phyloP scores from a whole-genome alignment of 2,888 invertebrate genomes.

The Chalcis sispes region DNA sequence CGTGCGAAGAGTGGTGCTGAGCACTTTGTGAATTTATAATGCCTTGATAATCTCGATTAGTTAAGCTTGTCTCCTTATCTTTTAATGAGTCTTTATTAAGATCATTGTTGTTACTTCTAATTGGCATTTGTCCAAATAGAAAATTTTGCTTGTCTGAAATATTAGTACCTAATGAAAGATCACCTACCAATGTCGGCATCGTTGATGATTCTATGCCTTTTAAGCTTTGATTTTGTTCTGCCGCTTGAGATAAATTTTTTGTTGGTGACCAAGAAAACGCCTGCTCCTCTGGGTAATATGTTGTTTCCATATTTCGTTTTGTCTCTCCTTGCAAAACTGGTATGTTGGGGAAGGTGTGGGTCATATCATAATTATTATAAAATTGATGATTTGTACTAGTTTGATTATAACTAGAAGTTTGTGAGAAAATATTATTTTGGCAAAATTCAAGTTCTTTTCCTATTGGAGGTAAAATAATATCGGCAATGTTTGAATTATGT shows the following conservation, averaged over 20 bases:
- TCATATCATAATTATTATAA: constrained; percentile 73
- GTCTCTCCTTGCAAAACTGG: constrained; percentile 69
- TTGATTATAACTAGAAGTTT: constrained; percentile 72
- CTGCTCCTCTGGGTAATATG: constrained; percentile 75
- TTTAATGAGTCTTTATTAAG: constrained; percentile 67
- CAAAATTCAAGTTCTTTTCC: constrained; percentile 75
- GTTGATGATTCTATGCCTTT: constrained; percentile 76
- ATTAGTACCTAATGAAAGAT: constrained; percentile 78
- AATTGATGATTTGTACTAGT: constrained; percentile 70
- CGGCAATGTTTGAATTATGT: constrained; percentile 72
- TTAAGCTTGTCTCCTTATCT: constrained; percentile 67
- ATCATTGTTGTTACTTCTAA: constrained; percentile 60
- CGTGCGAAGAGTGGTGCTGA: constrained; percentile 71
- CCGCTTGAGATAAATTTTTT: constrained; percentile 75
- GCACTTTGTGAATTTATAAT: constrained; percentile 72
- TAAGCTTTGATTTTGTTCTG: constrained; percentile 69
- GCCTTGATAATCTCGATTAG: constrained; percentile 68
- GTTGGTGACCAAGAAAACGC: constrained; percentile 80
- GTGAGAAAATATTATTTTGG: constrained; percentile 73
- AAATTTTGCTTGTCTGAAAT: constrained; percentile 72
- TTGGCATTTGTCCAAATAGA: constrained; percentile 67
- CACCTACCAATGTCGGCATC: constrained; percentile 80
- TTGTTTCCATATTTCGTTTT: constrained; percentile 64
- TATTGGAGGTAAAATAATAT: constrained; percentile 76
- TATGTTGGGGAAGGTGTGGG: constrained; percentile 72